Evolutionary conservation across 2,888 invertebrate species (phyloP).

Genomic region (Ceraclea dissimilis): DNA sequence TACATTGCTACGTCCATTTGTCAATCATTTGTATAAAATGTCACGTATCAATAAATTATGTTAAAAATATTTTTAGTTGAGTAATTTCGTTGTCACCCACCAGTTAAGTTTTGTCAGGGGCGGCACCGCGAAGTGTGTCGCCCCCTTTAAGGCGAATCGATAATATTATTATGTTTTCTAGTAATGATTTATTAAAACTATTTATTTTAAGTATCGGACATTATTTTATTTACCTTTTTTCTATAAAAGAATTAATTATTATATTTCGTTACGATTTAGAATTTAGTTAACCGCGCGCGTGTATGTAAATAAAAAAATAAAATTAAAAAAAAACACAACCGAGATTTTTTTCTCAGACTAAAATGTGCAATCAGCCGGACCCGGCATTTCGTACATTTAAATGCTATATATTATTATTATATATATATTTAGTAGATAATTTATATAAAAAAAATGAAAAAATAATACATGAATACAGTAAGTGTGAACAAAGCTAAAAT

Average conservation of each 20-base stretch:
- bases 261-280: slow-evolving; percentile 12
- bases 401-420: slow-evolving; percentile 16
- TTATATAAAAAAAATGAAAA: slow-evolving; percentile 12
- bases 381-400: slow-evolving; percentile 24
- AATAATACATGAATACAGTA: slow-evolving; percentile 21
- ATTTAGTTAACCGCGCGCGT: slow-evolving; percentile 17
- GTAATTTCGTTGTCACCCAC: neutral
- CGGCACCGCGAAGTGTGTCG: slow-evolving; percentile 4
- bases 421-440: slow-evolving; percentile 22
- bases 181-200: slow-evolving; percentile 7
- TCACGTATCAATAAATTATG: neutral
- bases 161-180: slow-evolving; percentile 25
- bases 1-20: too few species aligned
- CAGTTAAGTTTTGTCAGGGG: neutral
- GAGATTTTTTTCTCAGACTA: neutral
- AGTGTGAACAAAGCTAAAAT: slow-evolving; percentile 24
- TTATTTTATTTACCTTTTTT: slow-evolving; percentile 25
- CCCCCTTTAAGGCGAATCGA: slow-evolving; percentile 21
- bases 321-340: neutral
- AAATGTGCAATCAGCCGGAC: slow-evolving; percentile 23
- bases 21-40: too few species aligned
- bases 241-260: slow-evolving; percentile 19
- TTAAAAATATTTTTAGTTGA: neutral
- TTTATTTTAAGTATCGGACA: slow-evolving; percentile 26
- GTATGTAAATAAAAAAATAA: slow-evolving; percentile 8